A percentile compares a stretch with the other conserved stretches of the same genome.
Conservation (phyloP, 2,888 invertebrate species). For the Hypomecis punctinalis region DNA sequence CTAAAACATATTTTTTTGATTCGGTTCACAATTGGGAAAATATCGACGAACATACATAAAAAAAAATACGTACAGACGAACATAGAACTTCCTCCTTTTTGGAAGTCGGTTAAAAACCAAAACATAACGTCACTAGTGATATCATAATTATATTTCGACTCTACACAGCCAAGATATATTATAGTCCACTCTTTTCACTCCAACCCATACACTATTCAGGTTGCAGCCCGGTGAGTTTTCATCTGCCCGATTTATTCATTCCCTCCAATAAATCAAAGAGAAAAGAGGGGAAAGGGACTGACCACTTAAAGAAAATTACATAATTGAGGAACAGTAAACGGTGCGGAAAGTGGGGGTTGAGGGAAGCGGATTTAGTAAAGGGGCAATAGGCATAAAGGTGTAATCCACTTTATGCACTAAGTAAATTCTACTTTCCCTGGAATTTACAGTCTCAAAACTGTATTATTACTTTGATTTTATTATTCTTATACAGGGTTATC, state of each 20-base stretch:
- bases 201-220: slow-evolving; percentile 15
- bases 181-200: slow-evolving; percentile 3
- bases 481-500: too few relatives aligned
- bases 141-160: too few relatives aligned
- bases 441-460: too few relatives aligned
- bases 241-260: slow-evolving; percentile 44
- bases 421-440: too few relatives aligned
- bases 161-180: not conserved
- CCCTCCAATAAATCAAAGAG: slow-evolving; percentile 64
- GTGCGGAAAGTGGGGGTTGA: slow-evolving; percentile 72
- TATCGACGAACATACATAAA: too few relatives aligned
- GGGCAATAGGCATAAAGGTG: slow-evolving; percentile 2
- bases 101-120: too few relatives aligned
- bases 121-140: too few relatives aligned
- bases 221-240: slow-evolving; percentile 31
- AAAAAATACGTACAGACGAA: too few relatives aligned
- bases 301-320: slow-evolving; percentile 83
- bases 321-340: slow-evolving; percentile 84
- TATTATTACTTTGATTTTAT: too few relatives aligned
- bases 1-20: too few relatives aligned
- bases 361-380: slow-evolving; percentile 11
- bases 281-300: slow-evolving; percentile 66
- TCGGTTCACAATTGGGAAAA: too few relatives aligned
- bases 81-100: too few relatives aligned
- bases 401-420: not conserved